phyloP scores from a whole-genome alignment of 2,888 invertebrate species.

The Lycophotia porphyrea region DNA sequence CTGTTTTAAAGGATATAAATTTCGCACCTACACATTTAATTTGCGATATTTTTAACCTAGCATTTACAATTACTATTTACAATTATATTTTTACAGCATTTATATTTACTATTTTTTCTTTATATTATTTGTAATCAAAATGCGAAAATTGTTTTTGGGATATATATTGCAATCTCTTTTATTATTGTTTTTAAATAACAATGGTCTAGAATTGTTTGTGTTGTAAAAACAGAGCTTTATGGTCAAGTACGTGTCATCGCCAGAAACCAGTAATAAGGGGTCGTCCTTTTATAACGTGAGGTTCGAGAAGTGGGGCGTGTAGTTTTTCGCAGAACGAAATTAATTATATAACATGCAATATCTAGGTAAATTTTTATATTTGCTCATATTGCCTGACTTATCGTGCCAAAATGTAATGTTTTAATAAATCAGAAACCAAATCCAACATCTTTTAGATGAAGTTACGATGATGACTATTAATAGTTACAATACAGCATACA shows the following conservation, averaged over 20 bases:
- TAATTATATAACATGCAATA: too few species aligned
- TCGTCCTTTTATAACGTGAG: too few species aligned
- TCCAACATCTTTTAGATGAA: not conserved
- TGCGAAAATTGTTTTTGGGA: slow-evolving; percentile 6
- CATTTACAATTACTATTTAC: too few species aligned
- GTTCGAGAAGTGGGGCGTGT: too few species aligned
- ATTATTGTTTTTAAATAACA: not conserved
- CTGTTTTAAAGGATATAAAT: slow-evolving; percentile 32
- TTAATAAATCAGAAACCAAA: not conserved
- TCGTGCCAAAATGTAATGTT: not conserved
- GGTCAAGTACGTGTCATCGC: not conserved
- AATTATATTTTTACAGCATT: too few species aligned
- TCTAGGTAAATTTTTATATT: not conserved
- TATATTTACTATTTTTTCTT: too few species aligned
- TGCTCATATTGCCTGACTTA: not conserved
- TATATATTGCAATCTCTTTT: not conserved
- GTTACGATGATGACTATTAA: slow-evolving; percentile 8
- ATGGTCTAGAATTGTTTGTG: not conserved
- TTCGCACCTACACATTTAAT: slow-evolving; percentile 26
- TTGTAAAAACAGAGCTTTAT: not conserved
- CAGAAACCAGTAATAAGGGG: not conserved
- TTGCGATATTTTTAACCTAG: slow-evolving; percentile 2
- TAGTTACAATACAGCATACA: slow-evolving; percentile 23
- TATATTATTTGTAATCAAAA: slow-evolving; percentile 38
- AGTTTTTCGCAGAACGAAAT: too few species aligned